Percentiles rank a stretch among this genome's conserved stretches.
Conservation (phyloP, 2,113 vertebrate species). For the Odontophorus gujanensis region DNA sequence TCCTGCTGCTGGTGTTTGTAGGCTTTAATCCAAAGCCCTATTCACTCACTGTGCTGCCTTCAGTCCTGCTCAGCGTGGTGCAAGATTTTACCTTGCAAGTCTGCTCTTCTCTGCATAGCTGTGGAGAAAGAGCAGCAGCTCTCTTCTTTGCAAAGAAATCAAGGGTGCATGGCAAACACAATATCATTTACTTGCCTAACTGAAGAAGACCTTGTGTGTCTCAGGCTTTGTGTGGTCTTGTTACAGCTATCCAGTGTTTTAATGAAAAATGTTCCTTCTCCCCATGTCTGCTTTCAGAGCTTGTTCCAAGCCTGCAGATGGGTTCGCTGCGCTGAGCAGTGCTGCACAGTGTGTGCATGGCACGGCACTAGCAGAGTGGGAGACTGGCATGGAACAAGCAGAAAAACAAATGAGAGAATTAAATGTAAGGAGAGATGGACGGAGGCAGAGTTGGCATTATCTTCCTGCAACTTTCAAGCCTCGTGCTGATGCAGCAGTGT, state of each 20-base stretch:
- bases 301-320: not conserved
- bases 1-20: not conserved
- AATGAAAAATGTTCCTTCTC: not conserved
- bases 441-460: accelerated
- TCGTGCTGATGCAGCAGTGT: not conserved
- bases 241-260: not conserved
- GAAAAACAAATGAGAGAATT: not conserved
- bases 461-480: not conserved
- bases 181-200: not conserved
- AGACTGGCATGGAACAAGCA: not conserved
- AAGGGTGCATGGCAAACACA: not conserved
- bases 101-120: not conserved
- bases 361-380: not conserved
- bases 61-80: not conserved
- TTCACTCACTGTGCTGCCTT: not conserved
- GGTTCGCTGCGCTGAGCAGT: not conserved
- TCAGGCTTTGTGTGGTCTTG: not conserved
- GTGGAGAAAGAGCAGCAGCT: not conserved
- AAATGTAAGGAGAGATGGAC: not conserved
- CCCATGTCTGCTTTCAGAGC: not conserved
- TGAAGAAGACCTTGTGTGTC: not conserved
- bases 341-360: not conserved
- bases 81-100: not conserved
- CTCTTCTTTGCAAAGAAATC: accelerated
- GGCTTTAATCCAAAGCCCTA: not conserved